A percentile compares a stretch with the other conserved stretches of the same genome.
These are phyloP conservation scores for Bacillus rossius DNA, from an alignment of 1,140 invertebrate genomes.

Conservation along the genomic window DNA sequence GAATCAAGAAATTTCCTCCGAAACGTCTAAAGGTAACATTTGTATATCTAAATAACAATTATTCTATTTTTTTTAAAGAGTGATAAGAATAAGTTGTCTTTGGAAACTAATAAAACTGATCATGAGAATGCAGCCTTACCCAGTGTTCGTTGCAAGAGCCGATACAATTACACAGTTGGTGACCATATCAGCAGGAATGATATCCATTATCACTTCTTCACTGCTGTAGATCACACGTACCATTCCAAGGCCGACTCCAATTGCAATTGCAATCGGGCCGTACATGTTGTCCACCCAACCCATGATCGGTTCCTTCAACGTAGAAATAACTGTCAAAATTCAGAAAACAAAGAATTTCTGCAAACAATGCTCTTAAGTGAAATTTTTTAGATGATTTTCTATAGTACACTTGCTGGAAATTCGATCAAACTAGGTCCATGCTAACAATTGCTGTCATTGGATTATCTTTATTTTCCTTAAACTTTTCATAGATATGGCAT, in stretches of 20 bases:
- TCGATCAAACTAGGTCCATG: neutral
- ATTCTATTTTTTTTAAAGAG: no score
- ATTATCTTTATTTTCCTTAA: neutral
- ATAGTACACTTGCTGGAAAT: neutral
- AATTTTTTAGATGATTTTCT: neutral
- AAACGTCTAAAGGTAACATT: no score
- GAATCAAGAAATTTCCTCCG: no score
- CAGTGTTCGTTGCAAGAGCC: constrained; percentile 56
- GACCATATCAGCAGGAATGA: constrained; percentile 81
- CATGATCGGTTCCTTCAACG: constrained; percentile 8
- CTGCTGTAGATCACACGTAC: constrained; percentile 62
- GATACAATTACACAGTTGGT: constrained; percentile 72
- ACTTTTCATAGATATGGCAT: neutral
- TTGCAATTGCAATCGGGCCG: constrained; percentile 55
- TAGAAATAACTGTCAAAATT: neutral
- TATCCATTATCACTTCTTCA: constrained; percentile 55
- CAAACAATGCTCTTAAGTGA: no score
- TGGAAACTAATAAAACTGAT: no score
- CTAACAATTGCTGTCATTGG: neutral
- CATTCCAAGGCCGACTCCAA: constrained; percentile 68
- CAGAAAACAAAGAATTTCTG: no score
- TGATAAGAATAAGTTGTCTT: no score
- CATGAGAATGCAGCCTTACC: neutral
- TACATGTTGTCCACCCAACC: constrained; percentile 68
- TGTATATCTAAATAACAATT: no score